Evolutionary conservation across 2,888 invertebrate species (phyloP), one percentile per base, ranked within the genome.

Genomic region (Orthosia gothica): DNA sequence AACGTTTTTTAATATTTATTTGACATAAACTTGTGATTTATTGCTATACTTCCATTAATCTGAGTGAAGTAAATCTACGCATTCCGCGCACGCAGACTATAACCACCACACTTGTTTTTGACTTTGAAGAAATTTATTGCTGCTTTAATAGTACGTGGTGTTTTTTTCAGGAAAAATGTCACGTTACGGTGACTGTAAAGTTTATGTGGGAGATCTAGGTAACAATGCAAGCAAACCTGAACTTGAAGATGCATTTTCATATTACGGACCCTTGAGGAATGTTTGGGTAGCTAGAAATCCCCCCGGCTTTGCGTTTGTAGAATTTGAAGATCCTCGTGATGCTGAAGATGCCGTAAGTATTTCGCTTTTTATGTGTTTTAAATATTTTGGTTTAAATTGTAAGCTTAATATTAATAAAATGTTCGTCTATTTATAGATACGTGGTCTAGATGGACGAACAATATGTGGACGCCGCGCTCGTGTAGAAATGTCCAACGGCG

Each of bases 261-360:
- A 99, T 89, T 99, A 99, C 92, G 99, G 99, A 16, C 98, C 98
- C 1, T 95, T 99, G 88, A 97, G 98, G 89, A 99, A 99, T 96
- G 99, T 99, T 62, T 99, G 99, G 99, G 99, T 99, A n/a, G 99
- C 99, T 0, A 97, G 99, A 87, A 99, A 99, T 94, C 99, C 99
- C 18, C 99, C 99, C 74, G 99, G 99, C 69, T 99, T 99, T 95
- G 99, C 99, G 12, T 99, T 99, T 95, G 99, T 99, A 3, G 99
- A 99, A 93, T 99, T 98, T 93, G 99, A 99, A 95, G 99, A 99
- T 94, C 97, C 98, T 11, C 97, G 99, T 82, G 99, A 99, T 94
- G 99, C 99, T 15, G 99, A 99, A 90, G 99, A 99, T 94, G 98
- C 99, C 45, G 98, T 99, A 78, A 97, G 98, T 91, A 55, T 62